Evolutionary conservation across 2,113 vertebrate genomes (phyloP).

Genomic region (Myotis lucifugus): DNA sequence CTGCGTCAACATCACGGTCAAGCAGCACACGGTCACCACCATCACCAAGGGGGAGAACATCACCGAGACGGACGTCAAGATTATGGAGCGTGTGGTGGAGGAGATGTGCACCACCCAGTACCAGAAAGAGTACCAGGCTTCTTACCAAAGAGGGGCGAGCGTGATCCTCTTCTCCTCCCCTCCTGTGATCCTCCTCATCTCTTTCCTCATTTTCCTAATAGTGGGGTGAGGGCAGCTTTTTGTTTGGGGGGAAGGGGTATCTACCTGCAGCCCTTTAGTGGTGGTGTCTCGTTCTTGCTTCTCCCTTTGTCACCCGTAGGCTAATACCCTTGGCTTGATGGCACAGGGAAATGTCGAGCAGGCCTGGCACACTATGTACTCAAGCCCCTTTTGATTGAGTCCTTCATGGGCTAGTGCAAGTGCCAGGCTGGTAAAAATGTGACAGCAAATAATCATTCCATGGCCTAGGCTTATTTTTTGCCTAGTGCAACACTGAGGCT

Average conservation of each 20-base stretch:
- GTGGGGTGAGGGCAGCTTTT: conserved; percentile 64
- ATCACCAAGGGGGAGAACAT: conserved; percentile 80
- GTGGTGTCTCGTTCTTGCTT: conserved; percentile 66
- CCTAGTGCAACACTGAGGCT: neutral
- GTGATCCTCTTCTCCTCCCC: conserved; percentile 62
- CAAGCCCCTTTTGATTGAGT: neutral
- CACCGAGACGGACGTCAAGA: conserved; percentile 76
- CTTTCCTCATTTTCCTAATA: conserved; percentile 79
- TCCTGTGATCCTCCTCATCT: conserved; percentile 76
- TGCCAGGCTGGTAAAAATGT: neutral
- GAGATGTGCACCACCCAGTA: conserved; percentile 87
- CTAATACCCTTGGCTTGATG: conserved; percentile 46
- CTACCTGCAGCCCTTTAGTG: conserved; percentile 44
- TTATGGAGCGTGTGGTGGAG: conserved; percentile 85
- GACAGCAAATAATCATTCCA: neutral
- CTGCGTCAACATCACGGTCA: conserved; percentile 86
- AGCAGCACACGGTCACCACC: conserved; percentile 83
- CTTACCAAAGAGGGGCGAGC: conserved; percentile 3
- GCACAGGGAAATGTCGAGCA: conserved; percentile 28
- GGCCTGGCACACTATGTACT: neutral
- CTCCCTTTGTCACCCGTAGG: conserved; percentile 39
- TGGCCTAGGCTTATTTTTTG: neutral
- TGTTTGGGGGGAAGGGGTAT: neutral
- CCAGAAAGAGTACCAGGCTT: conserved; percentile 70
- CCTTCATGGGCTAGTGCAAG: neutral